Evolutionary conservation across 2,888 invertebrate genomes (phyloP).

Genomic region (Drosophila flavopinicola): DNA sequence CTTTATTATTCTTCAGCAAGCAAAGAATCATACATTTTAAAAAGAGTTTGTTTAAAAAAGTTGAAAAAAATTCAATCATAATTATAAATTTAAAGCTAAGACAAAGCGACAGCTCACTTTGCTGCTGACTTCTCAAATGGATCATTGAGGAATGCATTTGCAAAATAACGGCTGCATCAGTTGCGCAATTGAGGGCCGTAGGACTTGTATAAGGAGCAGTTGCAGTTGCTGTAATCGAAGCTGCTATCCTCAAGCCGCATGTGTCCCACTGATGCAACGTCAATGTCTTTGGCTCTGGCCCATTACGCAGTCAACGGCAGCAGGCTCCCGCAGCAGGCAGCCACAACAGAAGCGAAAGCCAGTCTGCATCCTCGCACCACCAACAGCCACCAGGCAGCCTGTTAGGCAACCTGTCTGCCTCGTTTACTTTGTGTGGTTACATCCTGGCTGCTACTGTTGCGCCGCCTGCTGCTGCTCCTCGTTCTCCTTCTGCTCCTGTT

Average conservation of each 20-base stretch:
- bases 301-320: slow-evolving; percentile 12
- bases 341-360: neutral
- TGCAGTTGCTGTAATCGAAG: neutral
- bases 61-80: too few relatives aligned
- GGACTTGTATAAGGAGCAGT: too few relatives aligned
- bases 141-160: too few relatives aligned
- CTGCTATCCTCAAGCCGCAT: neutral
- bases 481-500: neutral
- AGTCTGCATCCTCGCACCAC: too few relatives aligned
- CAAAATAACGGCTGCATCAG: too few relatives aligned
- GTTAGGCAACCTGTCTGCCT: slow-evolving; percentile 40
- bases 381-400: neutral
- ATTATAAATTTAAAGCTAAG: too few relatives aligned
- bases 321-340: slow-evolving; percentile 2
- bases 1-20: too few relatives aligned
- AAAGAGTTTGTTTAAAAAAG: too few relatives aligned
- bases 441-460: slow-evolving; percentile 44
- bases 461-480: neutral
- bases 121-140: too few relatives aligned
- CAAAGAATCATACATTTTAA: too few relatives aligned
- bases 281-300: slow-evolving; percentile 28
- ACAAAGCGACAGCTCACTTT: too few relatives aligned
- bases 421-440: slow-evolving; percentile 62
- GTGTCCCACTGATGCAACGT: slow-evolving; percentile 23
- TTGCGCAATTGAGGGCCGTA: too few relatives aligned